A percentile compares a stretch with the other conserved stretches of the same genome.
These are phyloP conservation scores for Boleophthalmus pectinirostris DNA, from an alignment of 2,113 vertebrate species.

Conservation along the genomic window DNA sequence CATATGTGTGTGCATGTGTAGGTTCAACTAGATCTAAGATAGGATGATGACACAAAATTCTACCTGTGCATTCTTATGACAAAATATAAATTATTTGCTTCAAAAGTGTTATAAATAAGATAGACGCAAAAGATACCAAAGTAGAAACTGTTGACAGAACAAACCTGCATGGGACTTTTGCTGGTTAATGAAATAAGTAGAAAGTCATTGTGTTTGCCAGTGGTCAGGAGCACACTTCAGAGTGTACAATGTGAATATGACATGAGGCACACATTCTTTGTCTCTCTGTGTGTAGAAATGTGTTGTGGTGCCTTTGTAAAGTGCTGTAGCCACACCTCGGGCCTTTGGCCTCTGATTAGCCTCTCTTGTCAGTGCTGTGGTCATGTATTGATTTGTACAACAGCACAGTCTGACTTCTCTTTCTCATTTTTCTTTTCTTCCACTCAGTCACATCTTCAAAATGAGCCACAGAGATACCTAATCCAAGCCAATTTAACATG, in stretches of 20 bases:
- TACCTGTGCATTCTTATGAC: background rate
- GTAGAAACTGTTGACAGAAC: too few relatives aligned
- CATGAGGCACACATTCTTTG: background rate
- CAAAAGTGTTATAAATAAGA: background rate
- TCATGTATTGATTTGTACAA: constrained; percentile 63
- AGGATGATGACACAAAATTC: background rate
- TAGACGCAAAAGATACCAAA: too few relatives aligned
- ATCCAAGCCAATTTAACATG: constrained; percentile 34
- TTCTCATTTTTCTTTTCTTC: constrained; percentile 32
- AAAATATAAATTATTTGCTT: background rate
- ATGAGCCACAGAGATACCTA: constrained; percentile 21
- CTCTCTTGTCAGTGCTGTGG: constrained; percentile 48
- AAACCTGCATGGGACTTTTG: too few relatives aligned
- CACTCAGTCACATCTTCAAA: constrained; percentile 16
- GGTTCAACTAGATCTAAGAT: constrained; percentile 20
- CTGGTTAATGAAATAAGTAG: too few relatives aligned
- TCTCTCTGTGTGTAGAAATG: background rate
- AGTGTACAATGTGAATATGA: background rate
- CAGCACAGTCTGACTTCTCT: constrained; percentile 43
- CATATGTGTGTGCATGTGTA: constrained; percentile 41
- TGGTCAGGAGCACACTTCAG: background rate
- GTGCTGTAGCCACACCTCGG: constrained; percentile 2
- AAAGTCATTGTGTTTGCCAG: too few relatives aligned
- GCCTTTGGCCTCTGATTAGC: constrained; percentile 47
- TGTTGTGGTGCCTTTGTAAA: constrained; percentile 8